Evolutionary conservation across 2,888 invertebrate genomes (phyloP), one percentile per base, ranked within the genome.

Genomic region (Strigamia transsilvanica): DNA sequence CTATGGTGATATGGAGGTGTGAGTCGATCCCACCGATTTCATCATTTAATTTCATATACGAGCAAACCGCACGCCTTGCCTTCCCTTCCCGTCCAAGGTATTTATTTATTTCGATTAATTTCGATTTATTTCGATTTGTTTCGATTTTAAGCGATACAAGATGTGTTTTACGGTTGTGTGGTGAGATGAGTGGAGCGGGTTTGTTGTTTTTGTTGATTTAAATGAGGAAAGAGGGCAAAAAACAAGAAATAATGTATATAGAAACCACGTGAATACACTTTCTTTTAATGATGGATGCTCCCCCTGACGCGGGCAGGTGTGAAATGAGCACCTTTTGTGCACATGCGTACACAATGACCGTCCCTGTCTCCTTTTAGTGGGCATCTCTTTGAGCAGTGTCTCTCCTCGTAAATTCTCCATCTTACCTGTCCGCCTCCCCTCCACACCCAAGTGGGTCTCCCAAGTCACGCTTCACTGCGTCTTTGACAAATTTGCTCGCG

Each of bases 281-380:
- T 73, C 73, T 73, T 32, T 56, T 73, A 73, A 73, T 73, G 73
- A 73, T 73, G 32, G 73, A 73, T 73, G 73, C 32, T 73, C 73
- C 73, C 32, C 32, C 56, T 56, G n/a, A 56, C 27, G 27, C 73
- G 73, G 73, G 73, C 73, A 73, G 73, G 73, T 73, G 73, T 73
- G 73, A 73, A 73, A 73, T 73, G 73, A 73, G 73, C 73, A 73
- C 73, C 73, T 73, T 73, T 73, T 73, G 73, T 73, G 73, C 73
- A 32, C 73, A 73, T 73, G 73, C 73, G 73, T 73, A 73, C 32
- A 73, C 73, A 73, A 73, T 73, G 73, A 73, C 73, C 73, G 73
- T 73, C 73, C 73, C 73, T 73, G 73, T 73, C 73, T 73, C 73
- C 73, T 73, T 73, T 73, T 73, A 73, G 73, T 73, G 73, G 73